Conservation (phyloP, 64 coral and sea anemone species). For the Montipora capricornis region DNA sequence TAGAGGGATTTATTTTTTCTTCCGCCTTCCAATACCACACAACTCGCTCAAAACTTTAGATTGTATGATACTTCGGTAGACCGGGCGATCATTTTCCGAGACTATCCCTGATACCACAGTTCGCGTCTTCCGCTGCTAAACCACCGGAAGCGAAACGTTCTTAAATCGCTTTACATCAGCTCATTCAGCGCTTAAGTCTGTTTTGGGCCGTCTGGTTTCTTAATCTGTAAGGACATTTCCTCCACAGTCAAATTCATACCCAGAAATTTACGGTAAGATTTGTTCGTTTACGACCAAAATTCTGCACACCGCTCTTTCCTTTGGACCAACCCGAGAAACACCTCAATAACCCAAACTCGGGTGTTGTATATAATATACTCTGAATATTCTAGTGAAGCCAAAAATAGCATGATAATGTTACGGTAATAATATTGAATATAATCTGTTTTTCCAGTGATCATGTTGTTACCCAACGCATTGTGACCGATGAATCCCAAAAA, state of each 20-base stretch:
- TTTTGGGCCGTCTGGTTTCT: conserved; percentile 5
- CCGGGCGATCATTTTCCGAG: no score
- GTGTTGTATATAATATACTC: no score
- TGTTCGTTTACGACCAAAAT: background rate
- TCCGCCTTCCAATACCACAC: background rate
- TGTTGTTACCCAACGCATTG: background rate
- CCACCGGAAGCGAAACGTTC: background rate
- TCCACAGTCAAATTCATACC: background rate
- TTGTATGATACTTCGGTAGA: background rate
- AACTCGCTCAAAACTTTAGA: background rate
- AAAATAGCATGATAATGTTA: background rate
- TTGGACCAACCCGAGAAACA: no score
- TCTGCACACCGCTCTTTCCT: background rate
- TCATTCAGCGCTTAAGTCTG: background rate
- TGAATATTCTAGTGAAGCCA: background rate
- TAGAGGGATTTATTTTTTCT: background rate
- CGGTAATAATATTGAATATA: background rate
- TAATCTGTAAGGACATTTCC: conserved; percentile 21
- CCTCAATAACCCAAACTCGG: no score
- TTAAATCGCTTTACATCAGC: conserved; percentile 19
- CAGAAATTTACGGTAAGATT: background rate
- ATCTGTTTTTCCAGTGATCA: background rate
- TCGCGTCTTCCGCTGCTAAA: background rate
- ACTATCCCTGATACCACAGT: background rate
- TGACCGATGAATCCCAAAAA: background rate